These are phyloP conservation scores for Diceros bicornis DNA, from an alignment of 2,797 vertebrate species.

Conservation along the genomic window DNA sequence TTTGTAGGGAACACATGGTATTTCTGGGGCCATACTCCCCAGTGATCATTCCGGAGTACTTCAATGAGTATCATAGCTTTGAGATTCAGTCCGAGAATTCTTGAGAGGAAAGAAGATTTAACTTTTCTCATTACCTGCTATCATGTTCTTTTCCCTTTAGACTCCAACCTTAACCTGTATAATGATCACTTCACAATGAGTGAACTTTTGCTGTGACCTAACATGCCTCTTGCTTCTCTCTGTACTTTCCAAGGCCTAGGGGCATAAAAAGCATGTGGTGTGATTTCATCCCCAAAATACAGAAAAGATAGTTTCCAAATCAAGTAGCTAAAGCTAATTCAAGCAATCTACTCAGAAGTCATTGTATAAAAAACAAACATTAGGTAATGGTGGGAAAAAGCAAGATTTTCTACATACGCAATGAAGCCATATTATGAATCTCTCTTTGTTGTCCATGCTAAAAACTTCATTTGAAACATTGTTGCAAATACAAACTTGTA, in stretches of 20 bases:
- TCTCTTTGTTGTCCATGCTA: not conserved
- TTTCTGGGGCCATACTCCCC: not conserved
- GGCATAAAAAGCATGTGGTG: not conserved
- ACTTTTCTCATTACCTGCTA: not conserved
- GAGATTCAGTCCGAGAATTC: not conserved
- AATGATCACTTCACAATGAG: not conserved
- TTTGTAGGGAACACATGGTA: not conserved
- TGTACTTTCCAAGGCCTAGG: not conserved
- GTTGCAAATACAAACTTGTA: not conserved
- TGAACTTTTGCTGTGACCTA: not conserved
- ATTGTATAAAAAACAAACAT: conserved; percentile 24
- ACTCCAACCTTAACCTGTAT: not conserved
- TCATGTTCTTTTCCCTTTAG: not conserved
- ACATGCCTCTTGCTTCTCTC: not conserved
- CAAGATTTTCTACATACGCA: not conserved
- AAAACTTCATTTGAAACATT: not conserved
- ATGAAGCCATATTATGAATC: not conserved
- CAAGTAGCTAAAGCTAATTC: not conserved
- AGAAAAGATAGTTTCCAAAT: conserved; percentile 16
- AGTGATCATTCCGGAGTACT: not conserved
- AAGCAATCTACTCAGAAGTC: conserved; percentile 42
- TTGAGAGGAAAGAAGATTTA: not conserved
- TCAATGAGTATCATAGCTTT: not conserved
- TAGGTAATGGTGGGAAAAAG: not conserved
- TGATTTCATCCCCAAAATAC: conserved; percentile 24